Percentiles rank a stretch among this genome's conserved stretches.
These are phyloP conservation scores for Philaenus spumarius DNA, from an alignment of 1,140 invertebrate genomes.

Conservation along the genomic window DNA sequence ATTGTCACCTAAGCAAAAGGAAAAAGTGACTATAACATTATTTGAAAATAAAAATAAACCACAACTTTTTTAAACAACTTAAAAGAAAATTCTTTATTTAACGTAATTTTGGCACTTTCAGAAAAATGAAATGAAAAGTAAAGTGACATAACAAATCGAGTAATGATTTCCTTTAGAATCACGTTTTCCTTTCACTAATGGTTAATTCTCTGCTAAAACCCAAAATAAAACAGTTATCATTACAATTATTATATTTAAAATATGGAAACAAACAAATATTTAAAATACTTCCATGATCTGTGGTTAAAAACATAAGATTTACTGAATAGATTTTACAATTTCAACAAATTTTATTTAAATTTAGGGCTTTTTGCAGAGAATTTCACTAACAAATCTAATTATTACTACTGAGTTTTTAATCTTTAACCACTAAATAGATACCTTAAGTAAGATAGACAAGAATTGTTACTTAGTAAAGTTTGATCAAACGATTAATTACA, in stretches of 20 bases:
- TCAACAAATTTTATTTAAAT: not conserved
- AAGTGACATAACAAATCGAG: not conserved
- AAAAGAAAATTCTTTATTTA: not conserved
- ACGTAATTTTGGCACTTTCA: constrained; percentile 5
- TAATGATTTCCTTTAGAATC: too few relatives aligned
- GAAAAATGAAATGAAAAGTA: constrained; percentile 5
- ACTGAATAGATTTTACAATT: not conserved
- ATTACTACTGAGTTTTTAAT: constrained; percentile 5
- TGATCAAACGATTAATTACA: constrained; percentile 4
- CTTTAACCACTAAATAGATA: not conserved
- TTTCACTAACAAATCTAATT: constrained; percentile 11
- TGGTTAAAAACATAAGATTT: not conserved
- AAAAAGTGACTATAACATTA: constrained; percentile 20
- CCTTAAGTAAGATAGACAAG: constrained; percentile 8
- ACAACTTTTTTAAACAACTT: not conserved
- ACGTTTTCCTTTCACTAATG: constrained; percentile 21
- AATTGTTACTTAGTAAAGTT: not conserved
- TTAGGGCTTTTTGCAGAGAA: constrained; percentile 14
- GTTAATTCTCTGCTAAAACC: constrained; percentile 18
- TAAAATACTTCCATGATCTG: not conserved
- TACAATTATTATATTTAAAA: constrained; percentile 8
- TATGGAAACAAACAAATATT: not conserved
- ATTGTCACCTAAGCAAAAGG: constrained; percentile 33
- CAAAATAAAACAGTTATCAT: constrained; percentile 3
- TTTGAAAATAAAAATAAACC: not conserved